These are phyloP conservation scores for Atrina japonica DNA, from an alignment of 2,888 invertebrate species.

Conservation along the genomic window DNA sequence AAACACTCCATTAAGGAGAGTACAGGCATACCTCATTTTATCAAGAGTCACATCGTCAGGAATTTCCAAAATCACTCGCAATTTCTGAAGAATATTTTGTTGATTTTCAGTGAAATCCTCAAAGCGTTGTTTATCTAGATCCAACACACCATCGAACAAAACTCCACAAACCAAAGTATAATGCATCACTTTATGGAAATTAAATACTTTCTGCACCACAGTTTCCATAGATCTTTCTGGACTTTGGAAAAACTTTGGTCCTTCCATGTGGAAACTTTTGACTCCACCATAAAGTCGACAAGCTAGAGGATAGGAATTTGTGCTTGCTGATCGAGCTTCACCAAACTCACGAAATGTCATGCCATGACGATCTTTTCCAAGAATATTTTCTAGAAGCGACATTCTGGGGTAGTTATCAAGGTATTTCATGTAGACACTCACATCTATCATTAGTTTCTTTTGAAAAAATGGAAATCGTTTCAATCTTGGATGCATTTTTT, in stretches of 20 bases:
- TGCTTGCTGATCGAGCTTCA: constrained; percentile 18
- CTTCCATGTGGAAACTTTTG: constrained; percentile 50
- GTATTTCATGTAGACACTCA: constrained; percentile 23
- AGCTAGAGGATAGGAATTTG: constrained; percentile 28
- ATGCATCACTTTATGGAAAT: constrained; percentile 50
- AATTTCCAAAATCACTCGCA: constrained; percentile 42
- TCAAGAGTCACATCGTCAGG: constrained; percentile 41
- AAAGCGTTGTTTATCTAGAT: constrained; percentile 46
- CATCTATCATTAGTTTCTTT: constrained; percentile 34
- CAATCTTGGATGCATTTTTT: constrained; percentile 41
- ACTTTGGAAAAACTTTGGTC: constrained; percentile 46
- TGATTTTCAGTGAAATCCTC: constrained; percentile 46
- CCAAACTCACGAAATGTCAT: constrained; percentile 10
- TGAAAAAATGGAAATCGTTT: constrained; percentile 46
- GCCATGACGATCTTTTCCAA: constrained; percentile 18
- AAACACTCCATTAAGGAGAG: constrained; percentile 51
- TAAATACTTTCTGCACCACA: constrained; percentile 50
- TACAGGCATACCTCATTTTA: constrained; percentile 52
- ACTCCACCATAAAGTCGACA: constrained; percentile 44
- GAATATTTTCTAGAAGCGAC: constrained; percentile 17
- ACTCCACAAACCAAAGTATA: constrained; percentile 45
- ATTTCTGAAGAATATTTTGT: constrained; percentile 43
- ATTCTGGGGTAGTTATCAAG: constrained; percentile 10
- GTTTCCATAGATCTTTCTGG: constrained; percentile 41
- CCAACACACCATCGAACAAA: constrained; percentile 50